phyloP scores from a whole-genome alignment of 2,797 vertebrate species.

The Ctenochaetus hawaiiensis region DNA sequence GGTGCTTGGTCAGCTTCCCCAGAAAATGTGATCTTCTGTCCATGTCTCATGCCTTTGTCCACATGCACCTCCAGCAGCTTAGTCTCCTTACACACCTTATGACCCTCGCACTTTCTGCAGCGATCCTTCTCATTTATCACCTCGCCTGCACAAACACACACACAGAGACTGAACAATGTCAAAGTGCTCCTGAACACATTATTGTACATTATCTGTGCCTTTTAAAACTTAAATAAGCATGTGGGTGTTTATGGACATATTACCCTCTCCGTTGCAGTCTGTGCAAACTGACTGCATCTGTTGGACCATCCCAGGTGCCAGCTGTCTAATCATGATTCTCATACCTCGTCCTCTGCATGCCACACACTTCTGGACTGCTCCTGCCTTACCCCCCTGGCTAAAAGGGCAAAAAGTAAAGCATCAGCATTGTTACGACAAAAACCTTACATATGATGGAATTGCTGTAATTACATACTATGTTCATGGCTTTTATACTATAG shows the following conservation, averaged over 20 bases:
- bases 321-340: slow-evolving; percentile 98
- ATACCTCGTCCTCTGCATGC: slow-evolving; percentile 95
- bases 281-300: slow-evolving; percentile 99
- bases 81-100: slow-evolving; percentile 98
- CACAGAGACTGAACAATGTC: slow-evolving; percentile 1
- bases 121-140: slow-evolving; percentile 99
- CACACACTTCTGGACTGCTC: slow-evolving; percentile 96
- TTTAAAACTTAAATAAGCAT: neutral
- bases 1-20: slow-evolving; percentile 99
- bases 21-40: slow-evolving; percentile 97
- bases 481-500: slow-evolving; percentile 7
- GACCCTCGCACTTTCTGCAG: slow-evolving; percentile 99
- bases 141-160: slow-evolving; percentile 87
- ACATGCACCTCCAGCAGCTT: slow-evolving; percentile 99
- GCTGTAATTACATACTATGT: neutral
- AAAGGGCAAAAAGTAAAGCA: slow-evolving; percentile 40
- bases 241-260: slow-evolving; percentile 31
- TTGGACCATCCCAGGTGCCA: slow-evolving; percentile 99
- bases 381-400: slow-evolving; percentile 97
- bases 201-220: neutral
- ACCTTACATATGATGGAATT: neutral
- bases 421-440: neutral
- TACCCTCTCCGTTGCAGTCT: slow-evolving; percentile 98
- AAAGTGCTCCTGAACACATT: neutral
- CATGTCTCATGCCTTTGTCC: slow-evolving; percentile 99